phyloP scores from a whole-genome alignment of 1,140 invertebrate genomes.

The Diuraphis noxia region DNA sequence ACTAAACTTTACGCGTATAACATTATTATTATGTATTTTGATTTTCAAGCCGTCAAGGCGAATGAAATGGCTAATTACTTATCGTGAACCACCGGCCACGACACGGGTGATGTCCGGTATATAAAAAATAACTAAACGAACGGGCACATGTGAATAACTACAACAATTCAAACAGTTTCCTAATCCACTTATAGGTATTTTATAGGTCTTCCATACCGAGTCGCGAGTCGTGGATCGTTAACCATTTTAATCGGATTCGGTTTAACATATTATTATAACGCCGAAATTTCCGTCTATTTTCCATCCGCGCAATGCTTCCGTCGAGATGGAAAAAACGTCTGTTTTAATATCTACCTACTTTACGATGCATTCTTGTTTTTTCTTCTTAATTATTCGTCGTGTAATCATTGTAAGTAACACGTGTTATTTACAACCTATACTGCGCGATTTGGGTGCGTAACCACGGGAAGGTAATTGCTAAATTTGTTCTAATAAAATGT shows the following conservation, averaged over 20 bases:
- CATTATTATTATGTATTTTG: neutral
- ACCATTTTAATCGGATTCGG: neutral
- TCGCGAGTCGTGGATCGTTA: neutral
- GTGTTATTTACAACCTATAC: neutral
- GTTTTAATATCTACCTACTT: neutral
- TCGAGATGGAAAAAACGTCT: neutral
- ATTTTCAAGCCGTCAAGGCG: neutral
- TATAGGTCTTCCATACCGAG: neutral
- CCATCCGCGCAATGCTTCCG: neutral
- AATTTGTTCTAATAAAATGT: slow-evolving; percentile 2
- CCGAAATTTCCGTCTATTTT: neutral
- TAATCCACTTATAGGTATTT: neutral
- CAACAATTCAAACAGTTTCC: slow-evolving; percentile 5
- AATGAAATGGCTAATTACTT: neutral
- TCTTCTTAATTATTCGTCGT: neutral
- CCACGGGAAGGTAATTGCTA: neutral
- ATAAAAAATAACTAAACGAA: neutral
- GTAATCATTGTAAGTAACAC: neutral
- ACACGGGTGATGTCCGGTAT: neutral
- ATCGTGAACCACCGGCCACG: neutral
- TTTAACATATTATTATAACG: slow-evolving; percentile 10
- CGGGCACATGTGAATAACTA: neutral
- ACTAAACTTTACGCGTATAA: neutral
- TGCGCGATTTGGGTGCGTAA: neutral
- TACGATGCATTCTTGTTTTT: neutral